These are phyloP conservation scores for Macropis europaea DNA, from an alignment of 2,888 invertebrate species.

Conservation along the genomic window DNA sequence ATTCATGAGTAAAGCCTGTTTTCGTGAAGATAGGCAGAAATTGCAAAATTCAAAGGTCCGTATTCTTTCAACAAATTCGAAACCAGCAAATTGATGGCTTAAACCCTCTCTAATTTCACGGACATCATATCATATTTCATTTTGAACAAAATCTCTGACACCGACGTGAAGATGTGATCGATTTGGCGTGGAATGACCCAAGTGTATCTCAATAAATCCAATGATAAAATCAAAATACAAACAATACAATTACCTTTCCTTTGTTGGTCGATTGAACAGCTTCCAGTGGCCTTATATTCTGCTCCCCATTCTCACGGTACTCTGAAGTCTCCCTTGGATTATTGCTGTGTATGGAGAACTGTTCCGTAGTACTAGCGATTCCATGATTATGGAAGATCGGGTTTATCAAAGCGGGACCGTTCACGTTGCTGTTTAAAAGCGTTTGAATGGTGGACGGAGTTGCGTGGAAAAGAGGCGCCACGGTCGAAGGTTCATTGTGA, in stretches of 20 bases:
- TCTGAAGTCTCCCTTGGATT: conserved; percentile 74
- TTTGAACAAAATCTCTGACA: no score
- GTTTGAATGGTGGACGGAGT: conserved; percentile 75
- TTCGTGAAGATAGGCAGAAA: no score
- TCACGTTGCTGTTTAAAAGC: conserved; percentile 70
- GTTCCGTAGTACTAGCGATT: conserved; percentile 73
- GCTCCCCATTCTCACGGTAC: conserved; percentile 67
- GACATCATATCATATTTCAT: no score
- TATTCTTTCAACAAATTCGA: no score
- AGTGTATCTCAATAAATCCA: no score
- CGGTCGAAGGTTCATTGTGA: conserved; percentile 72
- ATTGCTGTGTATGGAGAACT: conserved; percentile 72
- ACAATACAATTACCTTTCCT: conserved; percentile 67
- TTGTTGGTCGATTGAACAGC: conserved; percentile 73
- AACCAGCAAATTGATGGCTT: no score
- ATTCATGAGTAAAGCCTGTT: no score
- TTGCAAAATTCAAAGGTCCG: no score
- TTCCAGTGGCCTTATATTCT: conserved; percentile 68
- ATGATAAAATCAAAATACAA: neutral
- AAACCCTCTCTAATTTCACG: no score
- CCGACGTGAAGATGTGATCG: no score
- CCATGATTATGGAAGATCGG: conserved; percentile 76
- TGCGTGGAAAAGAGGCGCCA: conserved; percentile 70
- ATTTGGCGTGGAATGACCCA: no score
- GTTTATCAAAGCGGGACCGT: conserved; percentile 72